Evolutionary conservation across 2,797 vertebrate genomes (phyloP).

Genomic region (Lithobates pipiens): DNA sequence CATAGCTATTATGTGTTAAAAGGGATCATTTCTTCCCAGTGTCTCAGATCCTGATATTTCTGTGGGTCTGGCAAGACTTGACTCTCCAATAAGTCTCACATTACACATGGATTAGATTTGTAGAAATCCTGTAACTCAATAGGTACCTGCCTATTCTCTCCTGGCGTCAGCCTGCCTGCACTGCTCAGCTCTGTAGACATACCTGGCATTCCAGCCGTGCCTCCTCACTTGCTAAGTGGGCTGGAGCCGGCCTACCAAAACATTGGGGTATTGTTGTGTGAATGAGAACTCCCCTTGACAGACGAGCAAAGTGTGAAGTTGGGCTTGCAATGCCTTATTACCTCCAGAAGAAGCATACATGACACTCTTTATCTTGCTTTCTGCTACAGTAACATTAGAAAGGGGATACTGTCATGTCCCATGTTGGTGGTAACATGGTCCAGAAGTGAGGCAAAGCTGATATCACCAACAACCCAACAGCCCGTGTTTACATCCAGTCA

Average conservation of each 20-base stretch:
- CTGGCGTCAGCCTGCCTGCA: conserved; percentile 86
- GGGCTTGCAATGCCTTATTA: conserved; percentile 78
- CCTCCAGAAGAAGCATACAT: conserved; percentile 71
- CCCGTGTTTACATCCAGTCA: conserved; percentile 69
- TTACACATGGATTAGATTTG: conserved; percentile 88
- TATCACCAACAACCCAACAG: conserved; percentile 43
- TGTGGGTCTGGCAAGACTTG: conserved; percentile 76
- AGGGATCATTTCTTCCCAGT: conserved; percentile 72
- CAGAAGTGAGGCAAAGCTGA: conserved; percentile 60
- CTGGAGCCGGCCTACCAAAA: conserved; percentile 82
- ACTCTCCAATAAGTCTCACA: conserved; percentile 84
- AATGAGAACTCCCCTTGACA: conserved; percentile 78
- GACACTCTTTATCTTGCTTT: conserved; percentile 69
- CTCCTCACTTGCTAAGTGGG: conserved; percentile 82
- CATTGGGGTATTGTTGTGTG: conserved; percentile 80
- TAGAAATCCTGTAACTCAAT: conserved; percentile 89
- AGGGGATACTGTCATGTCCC: conserved; percentile 66
- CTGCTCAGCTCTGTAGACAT: conserved; percentile 83
- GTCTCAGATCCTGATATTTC: conserved; percentile 76
- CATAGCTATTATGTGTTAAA: conserved; percentile 77
- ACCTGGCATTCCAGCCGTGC: conserved; percentile 87
- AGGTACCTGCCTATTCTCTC: conserved; percentile 86
- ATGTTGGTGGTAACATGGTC: conserved; percentile 65
- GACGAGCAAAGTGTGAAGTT: conserved; percentile 82
- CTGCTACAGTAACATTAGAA: conserved; percentile 68